Evolutionary conservation across 2,888 invertebrate genomes (phyloP).

Genomic region (Tetragnatha montana): DNA sequence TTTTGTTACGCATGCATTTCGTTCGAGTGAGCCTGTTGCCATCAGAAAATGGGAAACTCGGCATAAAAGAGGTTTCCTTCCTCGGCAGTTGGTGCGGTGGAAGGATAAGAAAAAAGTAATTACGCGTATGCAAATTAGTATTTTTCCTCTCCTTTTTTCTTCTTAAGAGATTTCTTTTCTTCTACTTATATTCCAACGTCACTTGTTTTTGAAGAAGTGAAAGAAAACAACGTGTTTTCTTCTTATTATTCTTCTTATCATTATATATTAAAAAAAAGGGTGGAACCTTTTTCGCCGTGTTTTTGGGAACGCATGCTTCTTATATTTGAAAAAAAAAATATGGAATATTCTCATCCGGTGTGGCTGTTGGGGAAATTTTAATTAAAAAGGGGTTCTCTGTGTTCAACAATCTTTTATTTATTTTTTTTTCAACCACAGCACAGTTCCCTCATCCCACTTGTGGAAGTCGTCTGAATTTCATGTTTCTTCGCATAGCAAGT

Average conservation of each 20-base stretch:
- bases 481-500: background rate
- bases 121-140: slow-evolving; percentile 67
- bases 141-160: slow-evolving; percentile 23
- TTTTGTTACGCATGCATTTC: slow-evolving; percentile 59
- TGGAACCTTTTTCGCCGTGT: background rate
- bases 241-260: background rate
- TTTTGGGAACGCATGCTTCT: slow-evolving; percentile 41
- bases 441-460: slow-evolving; percentile 13
- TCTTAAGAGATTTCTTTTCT: slow-evolving; percentile 43
- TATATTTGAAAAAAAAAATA: slow-evolving; percentile 26
- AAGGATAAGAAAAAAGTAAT: slow-evolving; percentile 62
- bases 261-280: background rate
- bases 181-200: slow-evolving; percentile 38
- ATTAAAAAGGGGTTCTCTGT: slow-evolving; percentile 43
- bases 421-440: slow-evolving; percentile 9
- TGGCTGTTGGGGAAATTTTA: slow-evolving; percentile 53
- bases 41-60: slow-evolving; percentile 5
- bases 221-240: slow-evolving; percentile 55
- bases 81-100: slow-evolving; percentile 28
- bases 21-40: background rate
- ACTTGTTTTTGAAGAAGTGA: slow-evolving; percentile 56
- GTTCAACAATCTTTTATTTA: background rate
- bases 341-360: background rate
- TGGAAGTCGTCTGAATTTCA: slow-evolving; percentile 30
- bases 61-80: slow-evolving; percentile 12